Evolutionary conservation across 2,113 vertebrate species (phyloP), one percentile per base, ranked within the genome.

Genomic region (Sturnus vulgaris): DNA sequence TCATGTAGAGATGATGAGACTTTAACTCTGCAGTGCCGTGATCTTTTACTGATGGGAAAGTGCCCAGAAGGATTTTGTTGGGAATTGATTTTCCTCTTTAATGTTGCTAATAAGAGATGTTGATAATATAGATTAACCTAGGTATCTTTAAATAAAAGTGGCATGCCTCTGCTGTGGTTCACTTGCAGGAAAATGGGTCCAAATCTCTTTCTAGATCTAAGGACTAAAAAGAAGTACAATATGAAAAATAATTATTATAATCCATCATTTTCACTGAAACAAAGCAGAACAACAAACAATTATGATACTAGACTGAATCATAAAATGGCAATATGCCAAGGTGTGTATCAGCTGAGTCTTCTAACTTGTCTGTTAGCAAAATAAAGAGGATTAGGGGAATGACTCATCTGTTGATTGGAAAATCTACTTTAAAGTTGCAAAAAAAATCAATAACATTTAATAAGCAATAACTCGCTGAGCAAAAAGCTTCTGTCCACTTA

Each of bases 371-470:
- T 95, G 50, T 82, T 92, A 63, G 55, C 87, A 91, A 96, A 95
- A 95, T 90, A 93, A 95, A 95, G 82, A 85, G 84, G 78, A 95
- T 91, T 95, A 95, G 39, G 24, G 35, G 66, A 80, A 91, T 94
- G 93, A 91, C 66, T 96, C 78, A 95, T 91, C 33, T 82, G 66
- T 71, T 94, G 91, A 75, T 87, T 95, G 59, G 63, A 95, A 91
- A 95, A 95, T 65, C 73, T 91, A 33, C 75, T 93, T 89, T 72
- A 63, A 95, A 85, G 42, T 82, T 79, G 57, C 70, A 80, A 87
- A 42, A 42, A 91, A 90, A 82, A 76, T 77, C 11, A 33, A 46
- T 19, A 75, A 47, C 39, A 55, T 80, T 94, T 92, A 82, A 80
- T 90, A 92, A 88, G 46, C 13, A 80, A 14, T 80, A 95, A 91